Conservation (phyloP, 2,797 vertebrate species). For the Lindbergichthys nudifrons region DNA sequence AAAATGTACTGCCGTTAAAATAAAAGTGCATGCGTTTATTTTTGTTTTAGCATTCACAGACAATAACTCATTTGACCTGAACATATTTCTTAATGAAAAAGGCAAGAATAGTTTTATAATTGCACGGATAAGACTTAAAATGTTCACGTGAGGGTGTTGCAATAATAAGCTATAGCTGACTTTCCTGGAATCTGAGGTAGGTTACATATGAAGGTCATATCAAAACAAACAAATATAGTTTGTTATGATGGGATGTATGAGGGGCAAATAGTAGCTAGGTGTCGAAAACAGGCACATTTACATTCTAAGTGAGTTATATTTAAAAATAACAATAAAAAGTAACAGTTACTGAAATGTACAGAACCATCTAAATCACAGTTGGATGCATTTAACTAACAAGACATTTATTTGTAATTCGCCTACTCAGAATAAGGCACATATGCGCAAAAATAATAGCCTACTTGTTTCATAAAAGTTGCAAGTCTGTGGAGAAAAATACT, state of each 20-base stretch:
- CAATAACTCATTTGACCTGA: background rate
- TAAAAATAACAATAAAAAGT: background rate
- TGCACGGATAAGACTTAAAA: conserved; percentile 2
- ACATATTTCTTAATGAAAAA: background rate
- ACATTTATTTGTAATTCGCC: conserved; percentile 1
- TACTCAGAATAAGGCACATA: conserved; percentile 56
- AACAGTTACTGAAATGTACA: background rate
- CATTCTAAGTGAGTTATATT: background rate
- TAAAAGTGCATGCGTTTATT: conserved; percentile 25
- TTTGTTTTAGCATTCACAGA: conserved; percentile 11
- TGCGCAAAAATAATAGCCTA: conserved; percentile 11
- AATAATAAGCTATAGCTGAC: conserved; percentile 4
- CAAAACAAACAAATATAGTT: conserved; percentile 20
- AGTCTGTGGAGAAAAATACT: conserved; percentile 1
- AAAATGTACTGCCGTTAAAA: background rate
- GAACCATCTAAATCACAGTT: conserved; percentile 22
- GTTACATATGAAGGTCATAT: conserved; percentile 21
- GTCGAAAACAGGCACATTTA: background rate
- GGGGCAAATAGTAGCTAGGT: background rate
- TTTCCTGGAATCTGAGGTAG: conserved; percentile 64
- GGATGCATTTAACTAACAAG: conserved; percentile 18
- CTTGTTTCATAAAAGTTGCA: conserved; percentile 38
- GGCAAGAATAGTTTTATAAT: conserved; percentile 6
- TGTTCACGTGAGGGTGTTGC: conserved; percentile 18
- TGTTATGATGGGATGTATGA: background rate